Evolutionary conservation across 2,888 invertebrate species (phyloP), one percentile per base, ranked within the genome.

Genomic region (Platycheirus albimanus): DNA sequence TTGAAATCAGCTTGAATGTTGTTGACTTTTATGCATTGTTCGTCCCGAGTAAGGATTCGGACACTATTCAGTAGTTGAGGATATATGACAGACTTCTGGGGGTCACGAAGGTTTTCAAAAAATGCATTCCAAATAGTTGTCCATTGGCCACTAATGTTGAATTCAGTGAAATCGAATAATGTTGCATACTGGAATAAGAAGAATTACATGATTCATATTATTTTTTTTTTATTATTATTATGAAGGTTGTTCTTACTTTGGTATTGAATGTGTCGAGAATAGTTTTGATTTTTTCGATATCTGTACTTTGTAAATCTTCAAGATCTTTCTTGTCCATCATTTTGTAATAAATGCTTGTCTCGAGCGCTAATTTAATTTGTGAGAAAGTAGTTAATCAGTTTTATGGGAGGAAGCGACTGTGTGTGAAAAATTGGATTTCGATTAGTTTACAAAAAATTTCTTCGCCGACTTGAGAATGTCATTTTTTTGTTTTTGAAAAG

Each of bases 1-100:
- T 92, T 92, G 51, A 97, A 91, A 92, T 94, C 94, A 86, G 94
- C 93, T 86, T 93, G 94, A 11, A 96, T 92, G 70, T 95, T 89
- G 86, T 93, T 92, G 10, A 86, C 87, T 85, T 95, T 94, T 58
- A 97, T 91, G 75, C 94, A 93, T 17, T 92, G 91, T 91, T 96
- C 96, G 86, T 97, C 97, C 15, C 97, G 94, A 86, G 97, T 96
- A 86, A 89, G 93, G 88, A 90, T 90, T 20, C 91, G 87, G 30
- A 91, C 87, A 2, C 90, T 88, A 54, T 90, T 90, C 15, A 91
- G 85, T 54, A 90, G 89, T 36, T 88, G 86, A 3, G 87, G 79
- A 77, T 89, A 88, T 19, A 88, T 71, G 0, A 85, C 69, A 0
- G 84, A 43, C 33, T 88, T 84, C 1, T 83, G 51, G n/a, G 86